Conservation (phyloP, 2,797 vertebrate genomes). For the Esox masquinongy region DNA sequence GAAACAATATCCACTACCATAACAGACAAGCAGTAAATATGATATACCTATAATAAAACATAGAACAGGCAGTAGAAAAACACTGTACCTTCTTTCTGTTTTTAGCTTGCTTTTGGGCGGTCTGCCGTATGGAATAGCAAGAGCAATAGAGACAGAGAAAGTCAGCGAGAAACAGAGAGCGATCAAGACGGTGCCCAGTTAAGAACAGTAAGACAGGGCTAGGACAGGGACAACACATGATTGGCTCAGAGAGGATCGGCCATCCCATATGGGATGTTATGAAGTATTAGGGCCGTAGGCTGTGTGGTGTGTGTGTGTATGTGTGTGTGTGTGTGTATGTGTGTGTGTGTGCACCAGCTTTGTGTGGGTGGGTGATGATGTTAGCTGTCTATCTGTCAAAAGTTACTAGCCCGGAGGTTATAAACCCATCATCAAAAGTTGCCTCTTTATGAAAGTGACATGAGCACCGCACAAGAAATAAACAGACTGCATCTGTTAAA, state of each 20-base stretch:
- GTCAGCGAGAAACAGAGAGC: conserved; percentile 61
- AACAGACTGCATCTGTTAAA: neutral
- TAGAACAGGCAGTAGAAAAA: neutral
- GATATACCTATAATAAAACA: neutral
- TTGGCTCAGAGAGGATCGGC: conserved; percentile 29
- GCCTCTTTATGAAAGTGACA: conserved; percentile 59
- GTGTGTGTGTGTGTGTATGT: conserved; percentile 16
- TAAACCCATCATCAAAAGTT: conserved; percentile 45
- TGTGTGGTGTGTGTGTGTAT: conserved; percentile 26
- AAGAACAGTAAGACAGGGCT: conserved; percentile 24
- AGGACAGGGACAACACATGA: neutral
- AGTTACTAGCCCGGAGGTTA: conserved; percentile 14
- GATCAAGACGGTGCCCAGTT: conserved; percentile 72
- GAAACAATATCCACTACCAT: neutral
- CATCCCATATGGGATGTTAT: conserved; percentile 50
- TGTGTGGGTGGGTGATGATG: conserved; percentile 35
- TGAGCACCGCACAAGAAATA: neutral
- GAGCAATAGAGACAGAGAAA: conserved; percentile 64
- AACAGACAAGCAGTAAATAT: neutral
- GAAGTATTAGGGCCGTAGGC: conserved; percentile 35
- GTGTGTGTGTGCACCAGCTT: conserved; percentile 13
- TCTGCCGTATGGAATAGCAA: conserved; percentile 86
- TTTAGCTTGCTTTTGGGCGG: conserved; percentile 96
- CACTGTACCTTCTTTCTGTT: conserved; percentile 91
- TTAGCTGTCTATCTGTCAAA: conserved; percentile 56